Evolutionary conservation across 1,140 invertebrate species (phyloP).

Genomic region (Drosophila tani): DNA sequence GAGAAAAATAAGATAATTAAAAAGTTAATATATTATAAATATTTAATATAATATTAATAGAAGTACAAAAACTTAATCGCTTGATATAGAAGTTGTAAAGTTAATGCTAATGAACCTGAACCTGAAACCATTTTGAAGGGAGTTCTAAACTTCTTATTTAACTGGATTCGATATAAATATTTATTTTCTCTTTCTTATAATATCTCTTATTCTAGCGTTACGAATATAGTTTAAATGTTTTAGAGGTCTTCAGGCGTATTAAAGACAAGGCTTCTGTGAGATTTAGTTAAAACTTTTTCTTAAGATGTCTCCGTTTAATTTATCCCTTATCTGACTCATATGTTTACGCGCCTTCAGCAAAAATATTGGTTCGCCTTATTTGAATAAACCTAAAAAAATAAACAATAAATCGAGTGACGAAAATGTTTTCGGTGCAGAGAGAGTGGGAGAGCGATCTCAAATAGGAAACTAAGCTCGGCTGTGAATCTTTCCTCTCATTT

Average conservation of each 20-base stretch:
- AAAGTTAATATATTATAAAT: background rate
- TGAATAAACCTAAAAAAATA: background rate
- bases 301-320: background rate
- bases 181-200: background rate
- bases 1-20: background rate
- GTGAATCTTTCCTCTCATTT: slow-evolving; percentile 45
- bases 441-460: slow-evolving; percentile 13
- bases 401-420: background rate
- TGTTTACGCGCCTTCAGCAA: background rate
- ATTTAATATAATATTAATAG: background rate
- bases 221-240: no score
- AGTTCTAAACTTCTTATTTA: background rate
- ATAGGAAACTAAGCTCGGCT: slow-evolving; percentile 32
- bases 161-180: background rate
- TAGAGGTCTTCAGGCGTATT: no score
- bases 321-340: background rate
- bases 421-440: slow-evolving; percentile 23
- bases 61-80: background rate
- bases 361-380: background rate
- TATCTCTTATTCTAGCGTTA: no score
- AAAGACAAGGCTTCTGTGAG: no score
- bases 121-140: background rate
- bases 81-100: background rate
- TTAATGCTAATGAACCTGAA: background rate
- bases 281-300: background rate